Evolutionary conservation across 1,140 invertebrate genomes (phyloP).

Genomic region (Bombus haemorrhoidalis): DNA sequence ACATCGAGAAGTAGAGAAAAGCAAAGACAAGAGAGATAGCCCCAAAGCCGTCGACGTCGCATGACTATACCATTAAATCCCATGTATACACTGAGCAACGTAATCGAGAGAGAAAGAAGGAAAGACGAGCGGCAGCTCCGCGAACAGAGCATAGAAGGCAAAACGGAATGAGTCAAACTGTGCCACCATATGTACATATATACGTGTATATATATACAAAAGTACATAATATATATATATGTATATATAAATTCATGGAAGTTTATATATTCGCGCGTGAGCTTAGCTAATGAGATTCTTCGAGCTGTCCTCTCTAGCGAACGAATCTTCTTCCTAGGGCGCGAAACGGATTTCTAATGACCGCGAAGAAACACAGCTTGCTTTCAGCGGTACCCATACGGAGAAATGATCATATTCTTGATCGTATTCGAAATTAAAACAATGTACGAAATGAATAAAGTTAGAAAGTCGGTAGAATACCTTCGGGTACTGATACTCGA

Average conservation of each 20-base stretch:
- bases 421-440: neutral
- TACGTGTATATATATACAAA: neutral
- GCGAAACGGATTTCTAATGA: slow-evolving; percentile 22
- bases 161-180: slow-evolving; percentile 40
- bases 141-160: neutral
- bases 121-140: neutral
- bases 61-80: slow-evolving; percentile 77
- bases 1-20: slow-evolving; percentile 18
- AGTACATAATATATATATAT: neutral
- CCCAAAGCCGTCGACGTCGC: slow-evolving; percentile 68
- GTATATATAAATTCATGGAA: neutral
- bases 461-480: neutral
- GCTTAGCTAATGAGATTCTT: neutral
- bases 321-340: neutral
- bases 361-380: neutral
- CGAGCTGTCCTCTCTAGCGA: slow-evolving; percentile 8
- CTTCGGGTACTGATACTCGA: no score
- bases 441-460: no score
- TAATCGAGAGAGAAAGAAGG: slow-evolving; percentile 43
- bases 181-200: slow-evolving; percentile 33
- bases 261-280: neutral
- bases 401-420: neutral
- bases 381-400: neutral
- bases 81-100: slow-evolving; percentile 55
- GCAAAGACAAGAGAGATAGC: slow-evolving; percentile 22